Percentiles rank a stretch among this genome's conserved stretches.
These are phyloP conservation scores for Andrena trimmerana DNA, from an alignment of 2,888 invertebrate species.

Conservation along the genomic window DNA sequence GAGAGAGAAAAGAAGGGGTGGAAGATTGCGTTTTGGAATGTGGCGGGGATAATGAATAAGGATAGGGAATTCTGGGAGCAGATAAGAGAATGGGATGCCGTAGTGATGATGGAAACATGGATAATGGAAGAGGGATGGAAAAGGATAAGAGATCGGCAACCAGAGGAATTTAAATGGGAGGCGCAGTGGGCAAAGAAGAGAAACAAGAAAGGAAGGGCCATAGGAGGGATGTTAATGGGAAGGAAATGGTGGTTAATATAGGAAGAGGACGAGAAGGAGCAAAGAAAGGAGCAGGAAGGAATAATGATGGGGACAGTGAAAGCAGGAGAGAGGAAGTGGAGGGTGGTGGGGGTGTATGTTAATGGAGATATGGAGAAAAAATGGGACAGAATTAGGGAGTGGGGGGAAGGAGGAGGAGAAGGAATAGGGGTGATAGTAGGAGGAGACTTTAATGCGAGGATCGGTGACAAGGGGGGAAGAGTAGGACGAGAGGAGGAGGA, in stretches of 20 bases:
- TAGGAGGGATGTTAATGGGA: background rate
- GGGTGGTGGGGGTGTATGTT: background rate
- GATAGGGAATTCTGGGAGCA: background rate
- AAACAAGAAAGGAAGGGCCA: background rate
- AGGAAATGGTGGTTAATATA: background rate
- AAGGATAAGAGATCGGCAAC: background rate
- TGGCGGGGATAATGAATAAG: background rate
- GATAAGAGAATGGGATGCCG: background rate
- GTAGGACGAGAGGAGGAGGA: background rate
- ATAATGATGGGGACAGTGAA: background rate
- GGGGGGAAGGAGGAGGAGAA: background rate
- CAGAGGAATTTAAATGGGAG: background rate
- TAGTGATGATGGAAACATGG: background rate
- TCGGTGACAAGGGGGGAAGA: background rate
- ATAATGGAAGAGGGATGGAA: background rate
- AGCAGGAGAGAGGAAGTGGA: background rate
- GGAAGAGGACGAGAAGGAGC: background rate
- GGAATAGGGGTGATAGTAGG: background rate
- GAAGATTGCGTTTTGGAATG: background rate
- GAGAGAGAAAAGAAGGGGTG: background rate
- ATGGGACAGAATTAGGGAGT: background rate
- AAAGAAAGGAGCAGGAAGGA: background rate
- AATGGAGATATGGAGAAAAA: background rate
- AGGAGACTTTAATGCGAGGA: slow-evolving; percentile 2
- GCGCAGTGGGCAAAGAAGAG: background rate